Evolutionary conservation across 2,113 vertebrate species (phyloP).

Genomic region (Campylorhamphus procurvoides): DNA sequence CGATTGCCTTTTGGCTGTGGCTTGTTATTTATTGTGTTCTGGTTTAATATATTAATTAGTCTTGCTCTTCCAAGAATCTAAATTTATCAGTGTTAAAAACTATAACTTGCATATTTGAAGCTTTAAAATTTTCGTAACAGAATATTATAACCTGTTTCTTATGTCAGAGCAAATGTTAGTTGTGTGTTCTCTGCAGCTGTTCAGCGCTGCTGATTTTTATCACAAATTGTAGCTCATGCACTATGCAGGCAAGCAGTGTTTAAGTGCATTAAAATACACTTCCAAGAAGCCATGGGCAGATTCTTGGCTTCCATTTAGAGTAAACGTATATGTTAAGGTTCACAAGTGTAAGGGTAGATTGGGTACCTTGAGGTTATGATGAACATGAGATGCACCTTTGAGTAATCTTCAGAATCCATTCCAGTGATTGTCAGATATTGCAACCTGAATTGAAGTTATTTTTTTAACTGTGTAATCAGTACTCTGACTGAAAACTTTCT

Average conservation of each 20-base stretch:
- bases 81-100: not conserved
- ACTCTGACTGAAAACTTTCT: not conserved
- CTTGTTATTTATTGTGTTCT: not conserved
- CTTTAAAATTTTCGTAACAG: not conserved
- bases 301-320: not conserved
- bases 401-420: not conserved
- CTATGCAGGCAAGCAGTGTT: not conserved
- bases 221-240: not conserved
- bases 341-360: not conserved
- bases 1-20: not conserved
- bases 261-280: not conserved
- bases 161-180: not conserved
- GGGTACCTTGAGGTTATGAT: not conserved
- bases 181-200: not conserved
- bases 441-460: not conserved
- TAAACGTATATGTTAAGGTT: not conserved
- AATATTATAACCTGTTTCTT: not conserved
- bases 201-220: not conserved
- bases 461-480: not conserved
- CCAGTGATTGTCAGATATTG: not conserved
- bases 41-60: not conserved
- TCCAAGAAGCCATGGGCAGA: not conserved
- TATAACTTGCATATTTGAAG: not conserved
- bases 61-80: not conserved
- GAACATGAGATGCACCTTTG: not conserved